A percentile compares a stretch with the other conserved stretches of the same genome.
phyloP scores from a whole-genome alignment of 2,113 vertebrate species.

The Machaerirhynchus nigripectus region DNA sequence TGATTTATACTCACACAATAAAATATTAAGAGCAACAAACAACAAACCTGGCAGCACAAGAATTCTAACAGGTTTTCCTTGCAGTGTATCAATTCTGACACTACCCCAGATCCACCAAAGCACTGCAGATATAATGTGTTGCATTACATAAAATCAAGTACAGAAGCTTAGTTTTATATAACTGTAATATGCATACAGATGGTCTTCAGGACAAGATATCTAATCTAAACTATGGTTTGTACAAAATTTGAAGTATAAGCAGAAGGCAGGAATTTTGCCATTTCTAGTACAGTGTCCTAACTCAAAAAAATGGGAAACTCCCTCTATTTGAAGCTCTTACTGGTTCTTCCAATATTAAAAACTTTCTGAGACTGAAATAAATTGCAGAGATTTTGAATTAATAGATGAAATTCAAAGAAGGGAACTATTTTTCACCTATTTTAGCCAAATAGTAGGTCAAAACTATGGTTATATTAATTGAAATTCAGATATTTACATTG shows the following conservation, averaged over 20 bases:
- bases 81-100: background rate
- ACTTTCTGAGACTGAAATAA: background rate
- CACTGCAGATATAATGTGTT: background rate
- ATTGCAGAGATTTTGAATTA: background rate
- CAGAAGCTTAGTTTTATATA: conserved; percentile 39
- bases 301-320: background rate
- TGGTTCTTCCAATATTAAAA: background rate
- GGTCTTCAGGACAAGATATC: background rate
- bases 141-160: conserved; percentile 40
- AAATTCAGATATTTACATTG: background rate
- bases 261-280: background rate
- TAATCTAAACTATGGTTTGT: background rate
- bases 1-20: conserved; percentile 15
- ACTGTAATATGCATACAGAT: conserved; percentile 9
- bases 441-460: background rate
- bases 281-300: background rate
- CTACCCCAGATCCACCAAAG: background rate
- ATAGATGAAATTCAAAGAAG: background rate
- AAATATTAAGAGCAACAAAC: conserved; percentile 63
- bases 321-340: background rate
- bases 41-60: conserved; percentile 4
- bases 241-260: background rate
- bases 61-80: conserved; percentile 13
- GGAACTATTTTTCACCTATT: background rate
- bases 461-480: background rate